Evolutionary conservation across 2,113 vertebrate genomes (phyloP), one percentile per base, ranked within the genome.

Genomic region (Cyanistes caeruleus): DNA sequence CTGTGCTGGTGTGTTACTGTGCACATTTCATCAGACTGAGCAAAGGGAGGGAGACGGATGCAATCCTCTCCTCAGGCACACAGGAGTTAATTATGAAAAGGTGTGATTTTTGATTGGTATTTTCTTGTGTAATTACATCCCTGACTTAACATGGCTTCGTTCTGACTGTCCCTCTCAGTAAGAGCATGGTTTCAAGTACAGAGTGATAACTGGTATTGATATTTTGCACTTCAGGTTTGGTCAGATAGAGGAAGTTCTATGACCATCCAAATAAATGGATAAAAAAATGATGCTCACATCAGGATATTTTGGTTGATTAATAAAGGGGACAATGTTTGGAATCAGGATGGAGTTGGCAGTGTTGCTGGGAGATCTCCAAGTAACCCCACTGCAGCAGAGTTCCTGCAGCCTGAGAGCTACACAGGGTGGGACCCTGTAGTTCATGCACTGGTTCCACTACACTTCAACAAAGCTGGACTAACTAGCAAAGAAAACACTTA

Each of bases 71-170:
- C 68, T 83, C 53, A 43, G 76, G 48, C 88, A 91, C 39, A 90
- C 2, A 64, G 43, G n/a, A 88, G 49, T 33, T 86, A 67, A 81
- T 95, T 43, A 89, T 27, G 41, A 90, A 93, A 95, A 95, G 31
- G 80, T 94, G 55, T 69, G 60, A 81, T 74, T 79, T 94, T 77
- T 83, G 30, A 41, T 64, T 27, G 35, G 44, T 55, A 75, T 94
- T 96, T 93, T 90, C 79, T 95, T 65, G 80, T 72, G 51, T 83
- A 86, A 88, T 90, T 84, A 75, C 23, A 81, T 21, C 49, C 28
- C 48, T 89, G 56, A 76, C 39, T 79, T 62, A 46, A 25, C 24
- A 75, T 63, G 60, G 24, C n/a, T 88, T 65, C 1, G 2, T 84
- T 91, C 77, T 1, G 3, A 27, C 87, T 69, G 62, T 60, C 89